These are phyloP conservation scores for Cyprinodon tularosa DNA, from an alignment of 2,113 vertebrate genomes.

Conservation along the genomic window DNA sequence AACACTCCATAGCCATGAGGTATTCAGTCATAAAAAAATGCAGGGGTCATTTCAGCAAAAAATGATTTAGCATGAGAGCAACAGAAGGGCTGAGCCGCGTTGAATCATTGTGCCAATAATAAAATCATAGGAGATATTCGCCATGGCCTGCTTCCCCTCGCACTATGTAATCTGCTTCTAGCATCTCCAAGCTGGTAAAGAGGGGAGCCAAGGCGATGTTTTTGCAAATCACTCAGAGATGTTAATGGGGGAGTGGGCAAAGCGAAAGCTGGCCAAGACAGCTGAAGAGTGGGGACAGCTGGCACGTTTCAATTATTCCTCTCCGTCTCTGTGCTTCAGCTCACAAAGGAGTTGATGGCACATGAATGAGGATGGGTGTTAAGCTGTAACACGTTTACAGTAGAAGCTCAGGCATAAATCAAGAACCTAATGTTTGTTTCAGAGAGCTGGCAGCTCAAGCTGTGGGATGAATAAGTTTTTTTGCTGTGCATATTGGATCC, in stretches of 20 bases:
- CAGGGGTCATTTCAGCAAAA: constrained; percentile 60
- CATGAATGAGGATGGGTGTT: constrained; percentile 69
- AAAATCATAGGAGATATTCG: constrained; percentile 72
- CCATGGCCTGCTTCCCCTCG: constrained; percentile 57
- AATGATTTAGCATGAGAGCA: constrained; percentile 58
- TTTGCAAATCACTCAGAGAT: constrained; percentile 70
- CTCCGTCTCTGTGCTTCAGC: constrained; percentile 61
- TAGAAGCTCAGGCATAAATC: constrained; percentile 74
- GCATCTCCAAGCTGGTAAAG: constrained; percentile 66
- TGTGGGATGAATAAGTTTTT: constrained; percentile 68
- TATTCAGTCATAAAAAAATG: constrained; percentile 61
- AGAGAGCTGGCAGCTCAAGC: constrained; percentile 69
- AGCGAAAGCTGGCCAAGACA: constrained; percentile 66
- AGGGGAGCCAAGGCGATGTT: constrained; percentile 63
- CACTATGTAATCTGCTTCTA: constrained; percentile 66
- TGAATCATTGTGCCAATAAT: constrained; percentile 68
- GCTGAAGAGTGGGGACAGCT: constrained; percentile 75
- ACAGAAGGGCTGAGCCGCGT: constrained; percentile 59
- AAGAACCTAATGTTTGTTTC: constrained; percentile 77
- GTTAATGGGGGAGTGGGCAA: constrained; percentile 66
- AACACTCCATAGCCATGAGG: constrained; percentile 64
- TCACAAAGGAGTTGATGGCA: constrained; percentile 71
- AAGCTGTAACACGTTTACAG: constrained; percentile 76
- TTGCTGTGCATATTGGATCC: constrained; percentile 56
- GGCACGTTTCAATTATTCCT: constrained; percentile 76